These are phyloP conservation scores for Eupithecia abbreviata DNA, from an alignment of 2,888 invertebrate species.

Conservation along the genomic window DNA sequence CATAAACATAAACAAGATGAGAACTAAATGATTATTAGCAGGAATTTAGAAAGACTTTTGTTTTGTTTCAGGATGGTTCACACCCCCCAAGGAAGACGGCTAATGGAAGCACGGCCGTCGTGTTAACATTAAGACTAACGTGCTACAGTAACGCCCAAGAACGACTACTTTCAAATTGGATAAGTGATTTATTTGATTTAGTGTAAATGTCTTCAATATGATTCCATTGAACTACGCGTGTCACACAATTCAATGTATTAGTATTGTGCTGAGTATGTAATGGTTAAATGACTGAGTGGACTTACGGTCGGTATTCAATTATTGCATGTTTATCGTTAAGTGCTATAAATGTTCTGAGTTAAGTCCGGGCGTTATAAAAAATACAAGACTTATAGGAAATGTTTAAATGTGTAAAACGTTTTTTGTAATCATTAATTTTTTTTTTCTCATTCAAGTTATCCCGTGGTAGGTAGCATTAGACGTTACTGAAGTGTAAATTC, in stretches of 20 bases:
- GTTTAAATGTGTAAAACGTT: conserved; percentile 79
- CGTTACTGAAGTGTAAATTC: conserved; percentile 80
- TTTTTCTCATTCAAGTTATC: conserved; percentile 73
- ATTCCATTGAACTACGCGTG: conserved; percentile 58
- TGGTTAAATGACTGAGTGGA: conserved; percentile 54
- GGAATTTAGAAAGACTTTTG: background rate
- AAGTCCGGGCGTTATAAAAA: conserved; percentile 75
- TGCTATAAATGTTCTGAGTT: conserved; percentile 73
- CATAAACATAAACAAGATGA: no score
- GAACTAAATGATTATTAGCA: background rate
- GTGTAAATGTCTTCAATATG: conserved; percentile 59
- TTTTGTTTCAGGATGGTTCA: conserved; percentile 91
- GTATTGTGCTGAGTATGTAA: conserved; percentile 56
- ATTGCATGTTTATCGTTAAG: conserved; percentile 73
- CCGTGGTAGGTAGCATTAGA: conserved; percentile 78
- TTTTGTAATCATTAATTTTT: conserved; percentile 80
- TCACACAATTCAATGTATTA: conserved; percentile 49
- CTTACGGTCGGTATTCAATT: conserved; percentile 60
- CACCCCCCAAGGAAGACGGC: conserved; percentile 95
- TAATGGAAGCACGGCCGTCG: conserved; percentile 77
- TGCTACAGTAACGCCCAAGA: conserved; percentile 72
- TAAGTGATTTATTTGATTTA: conserved; percentile 62
- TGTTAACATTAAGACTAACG: conserved; percentile 71
- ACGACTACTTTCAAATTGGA: conserved; percentile 57
- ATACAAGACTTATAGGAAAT: conserved; percentile 83